Base-by-base conservation (phyloP, 2,888 invertebrate genomes). In the Rapana venosa region DNA sequence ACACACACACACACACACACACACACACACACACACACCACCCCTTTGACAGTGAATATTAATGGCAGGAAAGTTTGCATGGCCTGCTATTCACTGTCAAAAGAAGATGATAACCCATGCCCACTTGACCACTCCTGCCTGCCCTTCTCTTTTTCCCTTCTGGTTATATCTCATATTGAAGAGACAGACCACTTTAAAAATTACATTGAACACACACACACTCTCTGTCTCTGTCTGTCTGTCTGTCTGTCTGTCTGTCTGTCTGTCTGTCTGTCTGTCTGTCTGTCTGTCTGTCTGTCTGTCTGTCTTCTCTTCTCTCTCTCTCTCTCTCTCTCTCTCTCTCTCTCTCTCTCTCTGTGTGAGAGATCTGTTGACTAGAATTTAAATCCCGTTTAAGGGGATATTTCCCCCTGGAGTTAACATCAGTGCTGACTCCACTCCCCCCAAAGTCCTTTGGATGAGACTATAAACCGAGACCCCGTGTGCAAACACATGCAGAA, bases 21-120 rank as follows among this genome's bases (percentile, higher is more conserved):
- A 36, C 81, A 74, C 81, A 35, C 81, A 81, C 81, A 35, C 81
- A 17, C 81, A 81, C 81, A 85, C 85, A 83, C 47, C 79, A 79
- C 79, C 32, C 79, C 6, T 32, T 13, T 32, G 20, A 26, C 47
- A 83, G 83, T 22, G 5, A 32, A 35, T n/a, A 26, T 13, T 22
- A 26, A 22, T 47, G 22, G 30, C 15, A 79, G 79, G 5, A 79
- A 35, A 4, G 17, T 35, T 32, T 17, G n/a, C 77, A 77, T 22
- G 1, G 11, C n/a, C 1, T 30, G 11, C 13, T 77, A 26, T 8
- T n/a, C 26, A 30, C 77, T 77, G 2, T 47, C 47, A 47, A 47
- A 47, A 47, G 47, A 47, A 47, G 47, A 47, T 47, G 8, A 5
- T 5, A 8, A 47, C 8, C 47, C 47, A 47, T 47, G 4, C 77